A percentile compares a stretch with the other conserved stretches of the same genome.
Conservation (phyloP, 2,113 vertebrate species). For the Macrotus californicus region DNA sequence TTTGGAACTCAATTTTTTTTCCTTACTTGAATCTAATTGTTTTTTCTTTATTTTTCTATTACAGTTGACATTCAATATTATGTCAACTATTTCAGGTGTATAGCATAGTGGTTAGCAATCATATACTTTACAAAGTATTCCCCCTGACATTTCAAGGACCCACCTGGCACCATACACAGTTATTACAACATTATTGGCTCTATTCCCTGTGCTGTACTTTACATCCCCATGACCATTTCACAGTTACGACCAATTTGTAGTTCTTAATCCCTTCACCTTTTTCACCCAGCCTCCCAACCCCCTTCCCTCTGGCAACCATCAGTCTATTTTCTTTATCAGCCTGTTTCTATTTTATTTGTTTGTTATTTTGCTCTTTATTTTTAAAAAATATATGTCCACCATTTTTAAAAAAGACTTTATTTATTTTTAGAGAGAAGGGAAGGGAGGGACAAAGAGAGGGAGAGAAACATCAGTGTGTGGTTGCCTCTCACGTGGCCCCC, state of each 20-base stretch:
- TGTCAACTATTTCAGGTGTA: background rate
- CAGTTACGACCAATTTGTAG: background rate
- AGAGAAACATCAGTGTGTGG: no score
- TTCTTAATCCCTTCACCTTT: background rate
- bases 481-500: no score
- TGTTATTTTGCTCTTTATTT: no score
- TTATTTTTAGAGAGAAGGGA: no score
- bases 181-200: background rate
- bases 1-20: background rate
- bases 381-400: no score
- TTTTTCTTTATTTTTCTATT: background rate
- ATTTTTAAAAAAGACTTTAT: no score
- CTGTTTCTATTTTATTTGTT: background rate
- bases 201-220: background rate
- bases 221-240: background rate
- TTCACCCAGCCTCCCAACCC: background rate
- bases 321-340: background rate
- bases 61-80: background rate
- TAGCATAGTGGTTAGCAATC: background rate
- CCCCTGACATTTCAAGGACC: background rate
- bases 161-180: background rate
- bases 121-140: background rate
- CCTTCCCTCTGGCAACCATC: background rate
- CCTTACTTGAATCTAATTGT: background rate
- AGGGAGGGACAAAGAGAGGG: no score